Percentiles rank a stretch among this genome's conserved stretches.
These are phyloP conservation scores for Dasyurus viverrinus DNA, from an alignment of 2,113 vertebrate species.

Conservation along the genomic window DNA sequence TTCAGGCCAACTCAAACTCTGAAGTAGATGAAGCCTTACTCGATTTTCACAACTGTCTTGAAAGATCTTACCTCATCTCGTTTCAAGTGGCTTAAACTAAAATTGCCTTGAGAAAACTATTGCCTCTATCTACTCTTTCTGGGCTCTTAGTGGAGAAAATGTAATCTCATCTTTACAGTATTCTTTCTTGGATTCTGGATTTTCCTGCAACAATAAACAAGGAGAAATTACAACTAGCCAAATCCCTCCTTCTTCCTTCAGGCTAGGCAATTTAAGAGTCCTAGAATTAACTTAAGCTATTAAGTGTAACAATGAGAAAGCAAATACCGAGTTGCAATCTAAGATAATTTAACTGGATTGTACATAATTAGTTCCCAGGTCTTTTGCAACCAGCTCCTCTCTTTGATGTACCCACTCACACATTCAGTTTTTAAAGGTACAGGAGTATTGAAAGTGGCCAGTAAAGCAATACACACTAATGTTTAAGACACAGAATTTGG, in stretches of 20 bases:
- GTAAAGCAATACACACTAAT: not conserved
- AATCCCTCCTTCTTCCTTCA: slow-evolving; percentile 2
- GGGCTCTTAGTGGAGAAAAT: not conserved
- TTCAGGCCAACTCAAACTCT: too few relatives aligned
- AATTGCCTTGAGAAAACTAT: not conserved
- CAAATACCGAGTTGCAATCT: not conserved
- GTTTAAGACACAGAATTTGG: not conserved
- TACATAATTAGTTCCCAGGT: not conserved
- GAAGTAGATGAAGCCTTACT: too few relatives aligned
- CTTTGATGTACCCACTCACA: not conserved
- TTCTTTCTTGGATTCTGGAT: slow-evolving; percentile 11
- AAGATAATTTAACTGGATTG: not conserved
- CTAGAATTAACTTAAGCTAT: slow-evolving; percentile 13
- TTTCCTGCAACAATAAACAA: slow-evolving; percentile 23
- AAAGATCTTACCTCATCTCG: too few relatives aligned
- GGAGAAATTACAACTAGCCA: slow-evolving; percentile 26
- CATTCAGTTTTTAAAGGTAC: not conserved
- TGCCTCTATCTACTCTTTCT: not conserved
- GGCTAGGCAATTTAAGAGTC: not conserved
- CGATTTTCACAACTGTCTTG: too few relatives aligned
- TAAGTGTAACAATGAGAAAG: not conserved
- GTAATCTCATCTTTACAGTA: slow-evolving; percentile 11
- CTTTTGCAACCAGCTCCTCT: not conserved
- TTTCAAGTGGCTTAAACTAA: not conserved
- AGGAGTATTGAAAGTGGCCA: not conserved